Evolutionary conservation across 2,113 vertebrate genomes (phyloP).

Genomic region (Salvelinus alpinus): DNA sequence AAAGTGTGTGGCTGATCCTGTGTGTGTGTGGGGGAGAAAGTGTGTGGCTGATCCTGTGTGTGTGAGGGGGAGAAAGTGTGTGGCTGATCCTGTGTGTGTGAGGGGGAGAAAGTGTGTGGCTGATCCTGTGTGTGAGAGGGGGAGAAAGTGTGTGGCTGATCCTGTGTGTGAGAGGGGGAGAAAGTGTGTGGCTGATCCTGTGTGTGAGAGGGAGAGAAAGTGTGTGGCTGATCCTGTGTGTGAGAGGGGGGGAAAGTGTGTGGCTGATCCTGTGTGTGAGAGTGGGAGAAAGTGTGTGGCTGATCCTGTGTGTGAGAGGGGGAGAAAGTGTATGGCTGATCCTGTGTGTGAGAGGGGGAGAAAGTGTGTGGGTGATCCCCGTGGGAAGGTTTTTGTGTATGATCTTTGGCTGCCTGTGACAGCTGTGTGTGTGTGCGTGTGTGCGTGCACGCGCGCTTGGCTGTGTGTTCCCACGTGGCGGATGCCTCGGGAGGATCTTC

Average conservation of each 20-base stretch:
- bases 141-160: no score
- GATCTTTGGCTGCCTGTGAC: slow-evolving; percentile 73
- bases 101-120: no score
- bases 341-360: slow-evolving; percentile 47
- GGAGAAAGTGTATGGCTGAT: slow-evolving; percentile 72
- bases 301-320: slow-evolving; percentile 54
- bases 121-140: no score
- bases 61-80: no score
- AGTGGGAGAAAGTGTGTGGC: slow-evolving; percentile 68
- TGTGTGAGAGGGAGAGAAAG: no score
- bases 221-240: slow-evolving; percentile 1
- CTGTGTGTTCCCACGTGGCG: slow-evolving; percentile 61
- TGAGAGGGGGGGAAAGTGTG: slow-evolving; percentile 61
- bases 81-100: no score
- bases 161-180: no score
- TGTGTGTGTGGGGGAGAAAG: no score
- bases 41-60: no score
- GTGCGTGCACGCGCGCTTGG: slow-evolving; percentile 14
- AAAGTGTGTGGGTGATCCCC: slow-evolving; percentile 73
- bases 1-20: slow-evolving; percentile 72
- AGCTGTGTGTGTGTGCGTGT: slow-evolving; percentile 55
- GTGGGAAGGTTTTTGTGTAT: slow-evolving; percentile 71
- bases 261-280: slow-evolving; percentile 61
- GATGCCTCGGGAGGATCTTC: slow-evolving; percentile 51
- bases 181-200: no score